Evolutionary conservation across 2,113 vertebrate genomes (phyloP), one percentile per base, ranked within the genome.

Genomic region (Tragelaphus imberbis): DNA sequence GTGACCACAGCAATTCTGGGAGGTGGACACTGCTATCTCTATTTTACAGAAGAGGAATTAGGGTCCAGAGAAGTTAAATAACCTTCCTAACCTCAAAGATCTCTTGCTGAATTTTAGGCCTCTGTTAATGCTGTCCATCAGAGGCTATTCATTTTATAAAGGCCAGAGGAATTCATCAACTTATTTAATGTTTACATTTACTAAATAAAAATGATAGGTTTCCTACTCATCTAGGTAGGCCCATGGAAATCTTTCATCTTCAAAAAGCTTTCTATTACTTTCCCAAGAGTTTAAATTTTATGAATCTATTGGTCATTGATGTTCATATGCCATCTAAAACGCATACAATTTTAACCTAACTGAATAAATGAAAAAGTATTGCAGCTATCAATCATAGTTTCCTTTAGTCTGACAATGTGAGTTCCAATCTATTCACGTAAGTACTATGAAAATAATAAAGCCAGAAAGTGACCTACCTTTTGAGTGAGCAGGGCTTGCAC

Each of bases 401-500:
- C 27, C 75, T 56, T 56, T 44, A 81, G 77, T 79, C 65, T 95
- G 88, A 91, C 93, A 93, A 82, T 30, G 7, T 90, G 55, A 97
- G 23, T 68, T 88, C 17, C 56, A 89, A 77, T 68, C 61, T 58
- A 96, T 82, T 91, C 53, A 82, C 30, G 59, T 25, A 82, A 97
- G 55, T 44, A 89, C 63, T 84, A 63, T 36, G 91, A 80, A 96
- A 93, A 87, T 53, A 53, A 90, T 15, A 87, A 90, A 97, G 58
- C 17, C 51, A 95, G 58, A 98, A 96, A 85, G 47, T 96, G 95
- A 98, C 99, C 97, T 98, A 99, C 99, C 99, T 99, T 99, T 98
- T 99, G 99, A 98, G 99, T 99, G 92, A 99, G 99, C 25, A 99
- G 99, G 49, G 99, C 99, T 97, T 99, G 99, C 91, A 99, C 99